Conservation (phyloP, 1,140 invertebrate genomes). For the Hypothenemus hampei region DNA sequence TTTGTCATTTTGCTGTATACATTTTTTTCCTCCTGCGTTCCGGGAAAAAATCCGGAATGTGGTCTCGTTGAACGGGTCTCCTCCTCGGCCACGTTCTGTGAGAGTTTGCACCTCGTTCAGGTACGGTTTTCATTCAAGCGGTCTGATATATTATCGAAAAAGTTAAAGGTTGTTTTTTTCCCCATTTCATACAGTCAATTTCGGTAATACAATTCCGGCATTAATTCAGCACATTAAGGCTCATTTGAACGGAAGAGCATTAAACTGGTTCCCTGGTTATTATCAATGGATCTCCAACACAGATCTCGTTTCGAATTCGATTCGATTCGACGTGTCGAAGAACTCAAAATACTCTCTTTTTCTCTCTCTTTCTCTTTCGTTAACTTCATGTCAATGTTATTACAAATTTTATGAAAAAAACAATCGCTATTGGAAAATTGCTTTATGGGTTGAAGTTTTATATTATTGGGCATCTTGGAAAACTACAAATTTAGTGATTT, state of each 20-base stretch:
- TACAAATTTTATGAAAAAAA: too few species aligned
- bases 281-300: constrained; percentile 36
- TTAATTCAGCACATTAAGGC: constrained; percentile 36
- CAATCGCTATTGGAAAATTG: too few species aligned
- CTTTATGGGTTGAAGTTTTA: too few species aligned
- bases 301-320: constrained; percentile 32
- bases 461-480: too few species aligned
- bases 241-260: constrained; percentile 30
- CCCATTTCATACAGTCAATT: constrained; percentile 32
- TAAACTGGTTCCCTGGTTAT: constrained; percentile 30
- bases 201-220: constrained; percentile 36
- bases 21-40: too few species aligned
- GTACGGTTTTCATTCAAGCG: constrained; percentile 25
- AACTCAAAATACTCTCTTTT: too few species aligned
- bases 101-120: constrained; percentile 20
- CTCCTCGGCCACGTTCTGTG: constrained; percentile 19
- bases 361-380: too few species aligned
- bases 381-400: too few species aligned
- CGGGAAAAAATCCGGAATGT: constrained; percentile 15
- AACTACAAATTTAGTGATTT: too few species aligned
- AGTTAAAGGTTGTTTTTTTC: constrained; percentile 11
- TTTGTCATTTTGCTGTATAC: too few species aligned
- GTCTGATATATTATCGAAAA: constrained; percentile 12
- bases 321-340: too few species aligned
- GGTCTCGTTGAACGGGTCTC: constrained; percentile 11